Evolutionary conservation across 1,140 invertebrate genomes (phyloP).

Genomic region (Leucophenga varia): DNA sequence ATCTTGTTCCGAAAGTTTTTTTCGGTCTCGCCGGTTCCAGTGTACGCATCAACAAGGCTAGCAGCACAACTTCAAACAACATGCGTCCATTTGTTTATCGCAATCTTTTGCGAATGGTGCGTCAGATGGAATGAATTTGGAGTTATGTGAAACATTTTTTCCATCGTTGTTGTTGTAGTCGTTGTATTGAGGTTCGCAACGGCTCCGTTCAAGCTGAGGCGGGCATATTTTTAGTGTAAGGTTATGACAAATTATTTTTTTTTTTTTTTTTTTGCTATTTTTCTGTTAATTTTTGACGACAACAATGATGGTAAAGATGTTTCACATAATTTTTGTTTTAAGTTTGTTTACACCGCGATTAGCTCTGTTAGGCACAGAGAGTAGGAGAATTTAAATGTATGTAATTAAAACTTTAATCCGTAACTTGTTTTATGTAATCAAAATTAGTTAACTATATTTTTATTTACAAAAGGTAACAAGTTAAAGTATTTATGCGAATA

Average conservation of each 20-base stretch:
- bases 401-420: background rate
- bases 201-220: background rate
- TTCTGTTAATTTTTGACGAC: too few relatives aligned
- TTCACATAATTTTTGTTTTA: too few relatives aligned
- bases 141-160: conserved; percentile 31
- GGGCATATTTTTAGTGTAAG: background rate
- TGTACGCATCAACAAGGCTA: conserved; percentile 37
- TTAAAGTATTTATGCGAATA: background rate
- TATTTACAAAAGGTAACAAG: conserved; percentile 22
- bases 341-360: too few relatives aligned
- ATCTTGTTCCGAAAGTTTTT: conserved; percentile 69
- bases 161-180: conserved; percentile 19
- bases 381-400: too few relatives aligned
- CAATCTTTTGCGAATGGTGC: conserved; percentile 33
- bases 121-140: conserved; percentile 42
- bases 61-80: conserved; percentile 23
- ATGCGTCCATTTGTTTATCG: conserved; percentile 34
- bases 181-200: too few relatives aligned
- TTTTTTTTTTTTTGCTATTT: too few relatives aligned
- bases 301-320: too few relatives aligned
- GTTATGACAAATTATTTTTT: too few relatives aligned
- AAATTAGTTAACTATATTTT: background rate
- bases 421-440: background rate
- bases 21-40: conserved; percentile 66
- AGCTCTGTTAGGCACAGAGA: too few relatives aligned